Conservation (phyloP, 2,888 invertebrate genomes). For the Dicyrtomina minuta region DNA sequence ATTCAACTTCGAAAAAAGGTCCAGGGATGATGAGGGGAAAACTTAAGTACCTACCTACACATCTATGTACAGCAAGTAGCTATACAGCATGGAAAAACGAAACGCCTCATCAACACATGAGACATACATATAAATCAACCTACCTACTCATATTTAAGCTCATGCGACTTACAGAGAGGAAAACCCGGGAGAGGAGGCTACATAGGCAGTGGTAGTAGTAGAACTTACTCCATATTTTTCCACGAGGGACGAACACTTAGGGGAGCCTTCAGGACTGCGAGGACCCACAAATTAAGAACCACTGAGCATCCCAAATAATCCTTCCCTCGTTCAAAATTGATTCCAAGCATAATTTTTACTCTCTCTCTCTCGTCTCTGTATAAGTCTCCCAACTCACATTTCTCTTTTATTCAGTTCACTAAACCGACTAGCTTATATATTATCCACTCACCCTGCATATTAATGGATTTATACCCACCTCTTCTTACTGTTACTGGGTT, state of each 20-base stretch:
- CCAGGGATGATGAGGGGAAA: slow-evolving; percentile 18
- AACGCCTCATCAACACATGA: background rate
- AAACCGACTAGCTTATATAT: no score
- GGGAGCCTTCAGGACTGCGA: slow-evolving; percentile 35
- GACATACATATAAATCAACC: background rate
- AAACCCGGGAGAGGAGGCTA: slow-evolving; percentile 23
- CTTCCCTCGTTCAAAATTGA: slow-evolving; percentile 41
- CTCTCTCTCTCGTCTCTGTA: no score
- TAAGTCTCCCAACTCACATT: slow-evolving; percentile 8
- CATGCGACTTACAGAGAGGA: background rate
- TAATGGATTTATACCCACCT: no score
- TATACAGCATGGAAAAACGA: background rate
- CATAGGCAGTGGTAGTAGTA: background rate
- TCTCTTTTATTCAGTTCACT: background rate
- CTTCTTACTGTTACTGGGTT: background rate
- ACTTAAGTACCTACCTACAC: background rate
- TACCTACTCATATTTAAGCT: background rate
- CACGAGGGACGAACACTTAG: slow-evolving; percentile 40
- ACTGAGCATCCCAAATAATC: slow-evolving; percentile 32
- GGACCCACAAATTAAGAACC: slow-evolving; percentile 34
- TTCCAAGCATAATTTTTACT: background rate
- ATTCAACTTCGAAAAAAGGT: slow-evolving; percentile 21
- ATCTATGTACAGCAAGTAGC: background rate
- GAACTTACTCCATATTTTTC: slow-evolving; percentile 25
- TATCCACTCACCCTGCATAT: no score